Percentiles rank a stretch among this genome's conserved stretches.
Evolutionary conservation across 2,888 invertebrate species (phyloP).

Genomic region (Harpalus rufipes): DNA sequence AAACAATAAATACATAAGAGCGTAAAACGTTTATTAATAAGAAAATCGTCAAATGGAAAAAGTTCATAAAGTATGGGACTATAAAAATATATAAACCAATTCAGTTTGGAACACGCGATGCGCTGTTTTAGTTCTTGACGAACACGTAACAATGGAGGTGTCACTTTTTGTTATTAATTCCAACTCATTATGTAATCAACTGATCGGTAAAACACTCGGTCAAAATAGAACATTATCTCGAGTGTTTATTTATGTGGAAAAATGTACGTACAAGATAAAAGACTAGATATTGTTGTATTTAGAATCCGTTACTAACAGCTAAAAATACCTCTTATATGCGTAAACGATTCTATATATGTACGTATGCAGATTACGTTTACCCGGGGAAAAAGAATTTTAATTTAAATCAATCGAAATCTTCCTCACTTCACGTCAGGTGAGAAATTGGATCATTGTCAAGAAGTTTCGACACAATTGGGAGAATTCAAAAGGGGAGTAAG

Average conservation of each 20-base stretch:
- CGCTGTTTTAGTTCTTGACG: conserved; percentile 33
- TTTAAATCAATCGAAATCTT: neutral
- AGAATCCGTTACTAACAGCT: neutral
- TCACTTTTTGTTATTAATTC: conserved; percentile 49
- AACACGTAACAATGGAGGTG: conserved; percentile 46
- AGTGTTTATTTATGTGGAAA: conserved; percentile 24
- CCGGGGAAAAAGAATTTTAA: neutral
- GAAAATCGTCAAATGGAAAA: conserved; percentile 43
- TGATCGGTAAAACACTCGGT: conserved; percentile 32
- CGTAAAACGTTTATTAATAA: conserved; percentile 31
- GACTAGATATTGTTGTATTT: neutral
- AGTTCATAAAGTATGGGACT: conserved; percentile 15
- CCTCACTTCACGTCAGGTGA: conserved; percentile 52
- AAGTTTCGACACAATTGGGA: conserved; percentile 48
- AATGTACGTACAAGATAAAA: neutral
- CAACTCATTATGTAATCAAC: conserved; percentile 45
- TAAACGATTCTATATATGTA: neutral
- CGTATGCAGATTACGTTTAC: neutral
- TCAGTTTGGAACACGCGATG: conserved; percentile 30
- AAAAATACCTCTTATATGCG: neutral
- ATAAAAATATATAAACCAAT: conserved; percentile 46
- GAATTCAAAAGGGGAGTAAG: conserved; percentile 53
- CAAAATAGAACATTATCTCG: conserved; percentile 36
- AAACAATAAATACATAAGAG: conserved; percentile 22
- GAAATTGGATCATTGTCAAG: conserved; percentile 64